Evolutionary conservation across 2,888 invertebrate species (phyloP).

Genomic region (Pardosa pseudoannulata): DNA sequence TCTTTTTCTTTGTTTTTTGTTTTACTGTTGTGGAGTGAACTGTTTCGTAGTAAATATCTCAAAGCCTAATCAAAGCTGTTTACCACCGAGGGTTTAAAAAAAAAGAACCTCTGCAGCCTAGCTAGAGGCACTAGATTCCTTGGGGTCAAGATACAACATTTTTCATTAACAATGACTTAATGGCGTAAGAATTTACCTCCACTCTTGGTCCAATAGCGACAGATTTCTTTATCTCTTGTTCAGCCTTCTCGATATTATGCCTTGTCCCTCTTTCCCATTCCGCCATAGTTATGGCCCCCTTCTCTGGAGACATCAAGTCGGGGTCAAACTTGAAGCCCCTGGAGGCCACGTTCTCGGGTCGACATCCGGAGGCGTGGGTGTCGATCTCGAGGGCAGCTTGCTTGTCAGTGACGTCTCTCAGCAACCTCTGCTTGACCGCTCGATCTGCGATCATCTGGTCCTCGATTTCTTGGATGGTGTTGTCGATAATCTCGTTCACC

Average conservation of each 20-base stretch:
- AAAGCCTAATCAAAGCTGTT: too few species aligned
- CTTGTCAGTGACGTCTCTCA: slow-evolving; percentile 61
- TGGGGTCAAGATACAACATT: too few species aligned
- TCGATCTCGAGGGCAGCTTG: slow-evolving; percentile 60
- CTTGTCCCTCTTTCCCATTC: slow-evolving; percentile 65
- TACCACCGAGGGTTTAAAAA: too few species aligned
- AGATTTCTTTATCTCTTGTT: slow-evolving; percentile 48
- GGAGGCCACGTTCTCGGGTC: slow-evolving; percentile 25
- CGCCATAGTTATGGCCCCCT: slow-evolving; percentile 34
- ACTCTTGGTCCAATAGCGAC: slow-evolving; percentile 38
- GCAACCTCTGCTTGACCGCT: slow-evolving; percentile 49
- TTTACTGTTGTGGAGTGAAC: too few species aligned
- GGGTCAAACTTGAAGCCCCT: slow-evolving; percentile 56
- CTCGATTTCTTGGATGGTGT: slow-evolving; percentile 45
- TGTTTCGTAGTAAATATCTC: too few species aligned
- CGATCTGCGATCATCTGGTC: slow-evolving; percentile 57
- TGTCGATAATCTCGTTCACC: slow-evolving; percentile 23
- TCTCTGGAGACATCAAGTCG: slow-evolving; percentile 46
- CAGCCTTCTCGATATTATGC: slow-evolving; percentile 61
- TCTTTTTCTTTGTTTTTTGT: too few species aligned
- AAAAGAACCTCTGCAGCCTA: too few species aligned
- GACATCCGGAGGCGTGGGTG: slow-evolving; percentile 47
- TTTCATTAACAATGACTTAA: too few species aligned
- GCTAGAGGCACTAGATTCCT: too few species aligned
- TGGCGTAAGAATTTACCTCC: slow-evolving; percentile 49